Percentiles rank a stretch among this genome's conserved stretches.
Conservation (phyloP, 2,797 vertebrate genomes). For the Heterohyrax brucei region DNA sequence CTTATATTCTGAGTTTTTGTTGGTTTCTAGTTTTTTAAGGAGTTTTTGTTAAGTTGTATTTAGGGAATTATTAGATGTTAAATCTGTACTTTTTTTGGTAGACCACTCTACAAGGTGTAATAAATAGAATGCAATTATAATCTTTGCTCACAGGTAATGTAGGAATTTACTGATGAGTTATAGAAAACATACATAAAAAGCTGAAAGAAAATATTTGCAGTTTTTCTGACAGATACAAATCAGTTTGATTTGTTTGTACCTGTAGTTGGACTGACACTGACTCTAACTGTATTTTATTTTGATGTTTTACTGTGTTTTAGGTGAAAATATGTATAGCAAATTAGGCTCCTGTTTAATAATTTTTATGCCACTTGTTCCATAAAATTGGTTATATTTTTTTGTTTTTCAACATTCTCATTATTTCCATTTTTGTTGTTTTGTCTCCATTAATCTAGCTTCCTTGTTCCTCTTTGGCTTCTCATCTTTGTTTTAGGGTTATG, state of each 20-base stretch:
- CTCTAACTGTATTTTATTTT: neutral
- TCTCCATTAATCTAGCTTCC: too few relatives aligned
- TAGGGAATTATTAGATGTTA: constrained; percentile 37
- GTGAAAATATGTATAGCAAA: too few relatives aligned
- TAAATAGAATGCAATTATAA: constrained; percentile 25
- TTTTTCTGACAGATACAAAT: neutral
- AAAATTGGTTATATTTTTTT: too few relatives aligned
- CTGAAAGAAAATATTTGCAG: neutral
- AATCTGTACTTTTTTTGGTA: neutral
- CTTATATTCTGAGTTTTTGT: neutral
- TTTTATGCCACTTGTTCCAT: too few relatives aligned
- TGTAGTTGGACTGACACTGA: neutral
- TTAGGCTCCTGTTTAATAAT: too few relatives aligned
- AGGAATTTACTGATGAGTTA: neutral
- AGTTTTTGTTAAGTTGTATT: constrained; percentile 3
- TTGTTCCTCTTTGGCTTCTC: too few relatives aligned
- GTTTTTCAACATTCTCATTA: too few relatives aligned
- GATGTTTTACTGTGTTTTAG: too few relatives aligned
- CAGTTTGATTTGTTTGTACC: neutral
- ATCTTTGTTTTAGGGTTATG: too few relatives aligned
- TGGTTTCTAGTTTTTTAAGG: neutral
- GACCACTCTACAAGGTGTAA: neutral
- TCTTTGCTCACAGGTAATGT: constrained; percentile 6
- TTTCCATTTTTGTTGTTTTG: too few relatives aligned
- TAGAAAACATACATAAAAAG: constrained; percentile 18